Evolutionary conservation across 1,140 invertebrate species (phyloP), one percentile per base, ranked within the genome.

Genomic region (Globodera rostochiensis): DNA sequence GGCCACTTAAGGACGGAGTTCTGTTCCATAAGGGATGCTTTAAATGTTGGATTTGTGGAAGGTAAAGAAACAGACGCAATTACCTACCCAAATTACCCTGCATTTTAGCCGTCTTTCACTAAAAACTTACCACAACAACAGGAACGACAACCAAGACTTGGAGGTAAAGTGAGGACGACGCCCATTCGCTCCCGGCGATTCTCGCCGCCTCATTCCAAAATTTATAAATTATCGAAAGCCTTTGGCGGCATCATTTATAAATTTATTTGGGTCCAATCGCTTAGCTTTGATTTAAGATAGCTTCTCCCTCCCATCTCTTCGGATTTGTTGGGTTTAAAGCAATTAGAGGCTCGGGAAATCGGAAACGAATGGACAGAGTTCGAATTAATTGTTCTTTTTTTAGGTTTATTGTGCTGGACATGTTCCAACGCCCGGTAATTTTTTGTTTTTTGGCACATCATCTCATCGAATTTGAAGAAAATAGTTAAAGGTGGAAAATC

Each of bases 11-110:
- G 77, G 88, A 89, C 77, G 88, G 88, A 53, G 82, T 85, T 36
- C 81, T 89, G n/a, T 89, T 90, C 77, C 88, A 89, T 75, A 89
- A 89, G 77, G 88, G 88, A 49, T 89, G 88, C 79, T 89, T 89
- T 78, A 89, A 89, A 77, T 89, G 88, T 71, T 89, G 88, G 88
- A 89, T 89, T 77, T 89, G 88, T 82, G 88, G 88, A 45, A 89
- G 87, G 53, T 78, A 53, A 69, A 36, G 13, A 46, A 21, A 53
- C 2, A 19, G 25, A 67, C 9, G 15, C 15, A 60, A 15, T 60
- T 13, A 13, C 36, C 36, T 36, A 36, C 15, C 0, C 57, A 15
- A n/a, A 66, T 4, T 64, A 21, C 11, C 57, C 15, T 60, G 21
- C 36, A 25, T 50, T 69, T 15, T 45, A 67, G 67, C 15, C 50